Base-by-base conservation (phyloP, 1,140 invertebrate genomes). In the Tetragnatha versicolor region DNA sequence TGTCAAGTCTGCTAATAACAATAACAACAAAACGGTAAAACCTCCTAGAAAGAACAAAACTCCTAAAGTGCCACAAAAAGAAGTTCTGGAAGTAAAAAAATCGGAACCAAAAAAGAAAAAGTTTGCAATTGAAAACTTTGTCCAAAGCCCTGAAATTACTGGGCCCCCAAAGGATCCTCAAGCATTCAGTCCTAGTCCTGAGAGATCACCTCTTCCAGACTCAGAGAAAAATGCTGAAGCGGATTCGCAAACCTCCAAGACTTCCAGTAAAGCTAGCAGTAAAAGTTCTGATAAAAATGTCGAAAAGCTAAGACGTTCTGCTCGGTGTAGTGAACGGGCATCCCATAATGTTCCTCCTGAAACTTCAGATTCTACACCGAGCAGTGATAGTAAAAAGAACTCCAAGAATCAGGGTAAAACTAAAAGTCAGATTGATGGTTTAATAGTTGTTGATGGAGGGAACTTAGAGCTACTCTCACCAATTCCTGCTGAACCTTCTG, bases 251-350 rank as follows among this genome's bases (percentile, higher is more conserved):
- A 12, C 7, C 33, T 68, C 31, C n/a, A 42, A 29, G 33, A 55
- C 12, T 47, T 47, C 5, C 49, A 27, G 58, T 39, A 77, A 37
- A 33, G 20, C 45, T 5, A 75, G 31, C 37, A 37, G 45, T 4
- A 55, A 66, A 31, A 29, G n/a, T 53, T 3, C 9, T 39, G 31
- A 6, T 29, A 77, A 77, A 29, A 63, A 33, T 42, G 58, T 33
- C 9, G 73, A 77, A 39, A 77, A 77, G 33, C 42, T 77, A 12
- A 35, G 73, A 10, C 60, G 73, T 33, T 77, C 73, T 27, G 61
- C 27, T 9, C 31, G 73, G 31, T 77, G 73, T 61, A 77, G 73
- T 66, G 73, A 77, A 55, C 31, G 73, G 17, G 73, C 73, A 42
- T 53, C 73, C 37, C 65, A n/a, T 39, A 63, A 37, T 42, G 27